Base-by-base conservation (phyloP, 2,888 invertebrate genomes). In the Pandemis heparana region DNA sequence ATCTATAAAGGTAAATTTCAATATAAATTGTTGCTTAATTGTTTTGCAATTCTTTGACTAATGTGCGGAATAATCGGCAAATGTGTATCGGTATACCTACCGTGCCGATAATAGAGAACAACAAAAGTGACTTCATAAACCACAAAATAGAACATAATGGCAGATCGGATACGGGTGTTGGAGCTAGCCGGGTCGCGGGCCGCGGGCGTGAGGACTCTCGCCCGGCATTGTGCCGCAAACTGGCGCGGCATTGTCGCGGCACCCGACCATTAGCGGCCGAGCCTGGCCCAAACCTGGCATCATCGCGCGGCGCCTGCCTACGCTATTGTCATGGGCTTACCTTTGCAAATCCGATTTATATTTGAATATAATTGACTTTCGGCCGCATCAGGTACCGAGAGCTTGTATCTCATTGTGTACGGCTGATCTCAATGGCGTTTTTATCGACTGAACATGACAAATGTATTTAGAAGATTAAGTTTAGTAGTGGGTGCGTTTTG, bases 291-390 rank as follows among this genome's bases (percentile, higher is more conserved):
- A 82, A 84, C 82, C 85, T 83, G 82, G 80, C 75, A 81, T 81
- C 78, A 67, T 76, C 84, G 80, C 83, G 79, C 85, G 89, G 90
- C 91, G 91, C 91, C 89, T 86, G 85, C 85, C 89, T 87, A 87
- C 85, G 85, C 89, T 81, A 92, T 94, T 94, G 93, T 93, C 87
- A 88, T 80, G 79, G 83, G 86, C 92, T 94, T 94, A 94, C 89
- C 89, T 92, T 92, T 86, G 93, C 94, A 93, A 94, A 94, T 94
- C 94, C 92, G 94, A 93, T 94, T 94, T 93, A 91, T 92, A 94
- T 94, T 94, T 93, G 93, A 94, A 94, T 94, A 94, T 94, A 94
- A 94, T 94, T 92, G 94, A 94, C 91, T 93, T 91, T 90, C 89
- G 88, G 91, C 87, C 90, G 84, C 88, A 84, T 92, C 93, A 89